Evolutionary conservation across 2,888 invertebrate species (phyloP).

Genomic region (Quadroppia sp.): DNA sequence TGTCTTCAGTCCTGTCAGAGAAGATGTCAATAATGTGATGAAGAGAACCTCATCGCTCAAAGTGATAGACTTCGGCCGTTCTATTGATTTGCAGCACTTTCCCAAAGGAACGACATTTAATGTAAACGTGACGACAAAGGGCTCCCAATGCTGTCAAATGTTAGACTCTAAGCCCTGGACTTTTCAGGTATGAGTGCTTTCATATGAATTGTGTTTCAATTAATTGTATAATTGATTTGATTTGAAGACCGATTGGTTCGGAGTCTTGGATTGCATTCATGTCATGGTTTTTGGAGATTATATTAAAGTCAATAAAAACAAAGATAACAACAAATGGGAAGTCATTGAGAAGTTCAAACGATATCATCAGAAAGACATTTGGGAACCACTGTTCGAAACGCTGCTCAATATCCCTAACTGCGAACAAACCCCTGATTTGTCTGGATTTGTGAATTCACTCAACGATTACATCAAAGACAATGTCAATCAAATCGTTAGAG

Average conservation of each 20-base stretch:
- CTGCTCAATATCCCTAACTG: conserved; percentile 24
- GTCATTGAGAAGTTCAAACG: conserved; percentile 49
- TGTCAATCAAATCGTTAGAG: neutral
- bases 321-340: conserved; percentile 46
- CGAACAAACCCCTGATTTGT: neutral
- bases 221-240: neutral
- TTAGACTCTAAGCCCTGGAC: conserved; percentile 30
- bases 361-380: conserved; percentile 42
- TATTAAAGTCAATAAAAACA: conserved; percentile 68
- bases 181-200: conserved; percentile 45
- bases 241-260: conserved; percentile 75
- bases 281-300: conserved; percentile 82
- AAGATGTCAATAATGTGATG: conserved; percentile 22
- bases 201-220: neutral
- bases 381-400: neutral
- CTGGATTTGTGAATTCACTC: neutral
- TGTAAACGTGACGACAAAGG: neutral
- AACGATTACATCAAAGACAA: neutral
- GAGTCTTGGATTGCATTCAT: conserved; percentile 80
- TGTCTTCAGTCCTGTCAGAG: neutral
- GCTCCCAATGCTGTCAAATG: conserved; percentile 25
- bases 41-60: conserved; percentile 21
- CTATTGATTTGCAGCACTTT: conserved; percentile 84
- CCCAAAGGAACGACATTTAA: conserved; percentile 69
- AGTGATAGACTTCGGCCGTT: conserved; percentile 61